Base-by-base conservation (phyloP, 2,797 vertebrate species). In the Graptemys geographica region DNA sequence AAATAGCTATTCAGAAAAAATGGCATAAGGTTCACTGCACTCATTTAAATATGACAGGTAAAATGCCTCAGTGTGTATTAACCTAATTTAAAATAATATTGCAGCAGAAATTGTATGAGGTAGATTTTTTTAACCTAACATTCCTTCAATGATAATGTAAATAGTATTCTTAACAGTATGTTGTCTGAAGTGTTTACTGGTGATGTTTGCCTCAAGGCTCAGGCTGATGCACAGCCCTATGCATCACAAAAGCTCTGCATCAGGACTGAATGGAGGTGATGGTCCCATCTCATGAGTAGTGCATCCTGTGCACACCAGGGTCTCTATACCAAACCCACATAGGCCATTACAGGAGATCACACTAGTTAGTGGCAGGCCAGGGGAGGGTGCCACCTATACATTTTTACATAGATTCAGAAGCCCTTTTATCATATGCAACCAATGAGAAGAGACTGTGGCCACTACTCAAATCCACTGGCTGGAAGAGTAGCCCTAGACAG, bases 21-120 rank as follows among this genome's bases (percentile, higher is more conserved):
- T 21, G 16, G 19, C 65, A 69, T 69, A 69, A 37, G 19, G 65
- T 37, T 69, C 65, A 69, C n/a, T 37, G 65, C 33, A 69, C n/a
- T 33, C 15, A 5, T 69, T 69, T 69, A 69, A 69, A 37, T 19
- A 37, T 62, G 90, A 84, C 33, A 93, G 33, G 49, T 80, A 88
- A 94, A 95, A 94, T 69, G 81, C 8, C 72, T 84, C 81, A 51
- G 41, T 4, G 0, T 69, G 10, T 87, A 88, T 83, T 89, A 96
- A 90, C 41, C 28, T 37, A 72, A 94, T 91, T 94, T 88, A 89
- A 97, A 96, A 81, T 72, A 90, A 69, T 59, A 23, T 52, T 85
- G 81, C 55, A 62, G 37, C 89, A 94, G 47, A 72, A 95, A 92
- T 93, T 87, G 78, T 44, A 86, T 76, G n/a, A 78, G 3, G 12